phyloP scores from a whole-genome alignment of 1,140 invertebrate genomes.

The Paracyclopina nana region DNA sequence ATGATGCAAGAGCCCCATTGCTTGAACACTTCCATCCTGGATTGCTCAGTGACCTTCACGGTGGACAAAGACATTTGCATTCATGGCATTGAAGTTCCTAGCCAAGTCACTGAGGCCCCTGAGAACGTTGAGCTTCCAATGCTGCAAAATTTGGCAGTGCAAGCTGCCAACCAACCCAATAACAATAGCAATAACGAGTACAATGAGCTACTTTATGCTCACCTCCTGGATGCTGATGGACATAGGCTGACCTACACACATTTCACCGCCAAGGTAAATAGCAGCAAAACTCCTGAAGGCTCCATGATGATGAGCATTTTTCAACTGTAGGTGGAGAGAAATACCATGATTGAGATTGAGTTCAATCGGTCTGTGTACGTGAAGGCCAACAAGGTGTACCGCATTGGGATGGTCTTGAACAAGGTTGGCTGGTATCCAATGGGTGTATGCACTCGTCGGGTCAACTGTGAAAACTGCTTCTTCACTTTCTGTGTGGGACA shows the following conservation, averaged over 20 bases:
- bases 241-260: conserved; percentile 54
- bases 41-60: conserved; percentile 49
- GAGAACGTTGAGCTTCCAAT: neutral
- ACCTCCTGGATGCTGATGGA: conserved; percentile 50
- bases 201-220: conserved; percentile 52
- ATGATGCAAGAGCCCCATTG: conserved; percentile 40
- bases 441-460: conserved; percentile 39
- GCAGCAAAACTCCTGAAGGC: too few species aligned
- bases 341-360: conserved; percentile 43
- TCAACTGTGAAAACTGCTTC: conserved; percentile 39
- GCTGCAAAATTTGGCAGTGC: neutral
- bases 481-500: conserved; percentile 50
- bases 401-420: conserved; percentile 55
- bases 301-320: neutral
- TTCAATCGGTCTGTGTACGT: conserved; percentile 53
- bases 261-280: conserved; percentile 43
- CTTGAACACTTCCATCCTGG: conserved; percentile 44
- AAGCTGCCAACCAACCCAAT: neutral
- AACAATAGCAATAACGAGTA: too few species aligned
- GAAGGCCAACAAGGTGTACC: conserved; percentile 44
- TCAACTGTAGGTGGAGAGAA: too few species aligned
- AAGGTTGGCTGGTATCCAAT: conserved; percentile 33
- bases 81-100: conserved; percentile 31
- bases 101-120: conserved; percentile 18
- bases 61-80: conserved; percentile 56